These are phyloP conservation scores for Drosophila elegans DNA, from an alignment of 1,140 invertebrate genomes.

Conservation along the genomic window DNA sequence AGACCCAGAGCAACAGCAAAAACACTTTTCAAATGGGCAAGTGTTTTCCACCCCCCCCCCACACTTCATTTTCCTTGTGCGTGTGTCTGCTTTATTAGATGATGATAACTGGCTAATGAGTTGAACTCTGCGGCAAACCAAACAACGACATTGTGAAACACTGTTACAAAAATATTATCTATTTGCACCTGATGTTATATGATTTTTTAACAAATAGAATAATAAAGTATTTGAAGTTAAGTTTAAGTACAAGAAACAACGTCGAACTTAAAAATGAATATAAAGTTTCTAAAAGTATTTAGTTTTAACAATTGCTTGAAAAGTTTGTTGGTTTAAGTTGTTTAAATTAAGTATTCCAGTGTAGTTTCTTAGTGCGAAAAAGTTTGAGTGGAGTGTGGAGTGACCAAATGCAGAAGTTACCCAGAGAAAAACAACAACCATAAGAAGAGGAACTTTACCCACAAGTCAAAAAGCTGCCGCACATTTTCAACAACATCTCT, in stretches of 20 bases:
- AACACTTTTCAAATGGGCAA: constrained; percentile 71
- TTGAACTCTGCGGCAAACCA: constrained; percentile 68
- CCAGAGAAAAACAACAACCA: constrained; percentile 32
- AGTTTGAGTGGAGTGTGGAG: constrained; percentile 11
- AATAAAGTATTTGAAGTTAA: no score
- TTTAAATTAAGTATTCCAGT: no score
- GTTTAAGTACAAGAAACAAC: no score
- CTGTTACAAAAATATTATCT: not conserved
- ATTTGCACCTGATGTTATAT: not conserved
- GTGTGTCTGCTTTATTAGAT: constrained; percentile 76
- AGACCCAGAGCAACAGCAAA: constrained; percentile 25
- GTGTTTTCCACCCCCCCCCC: constrained; percentile 38
- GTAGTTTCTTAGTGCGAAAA: not conserved
- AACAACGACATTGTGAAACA: constrained; percentile 54
- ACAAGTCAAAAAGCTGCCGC: constrained; percentile 56
- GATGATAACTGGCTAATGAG: constrained; percentile 83
- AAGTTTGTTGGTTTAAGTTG: not conserved
- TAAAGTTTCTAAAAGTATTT: no score
- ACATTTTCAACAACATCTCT: constrained; percentile 76
- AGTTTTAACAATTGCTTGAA: no score
- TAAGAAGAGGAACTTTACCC: constrained; percentile 30
- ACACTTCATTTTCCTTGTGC: constrained; percentile 29
- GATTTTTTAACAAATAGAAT: no score
- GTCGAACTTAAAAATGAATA: no score
- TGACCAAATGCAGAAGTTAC: constrained; percentile 65